These are phyloP conservation scores for Monodelphis domestica DNA, from an alignment of 2,797 vertebrate genomes.

Conservation along the genomic window DNA sequence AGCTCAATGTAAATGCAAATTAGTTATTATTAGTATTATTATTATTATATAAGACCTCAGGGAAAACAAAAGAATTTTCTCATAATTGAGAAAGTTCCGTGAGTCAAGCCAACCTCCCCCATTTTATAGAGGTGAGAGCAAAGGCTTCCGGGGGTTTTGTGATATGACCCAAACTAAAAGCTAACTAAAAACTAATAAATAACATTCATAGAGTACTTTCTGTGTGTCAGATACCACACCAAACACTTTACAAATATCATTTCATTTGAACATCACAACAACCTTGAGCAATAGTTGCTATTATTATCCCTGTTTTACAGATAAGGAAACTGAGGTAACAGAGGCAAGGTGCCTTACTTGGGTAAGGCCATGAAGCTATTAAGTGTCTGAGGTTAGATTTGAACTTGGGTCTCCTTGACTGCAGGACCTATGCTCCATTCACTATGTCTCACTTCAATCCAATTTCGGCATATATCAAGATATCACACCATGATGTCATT, in stretches of 20 bases:
- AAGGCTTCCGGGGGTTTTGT: background rate
- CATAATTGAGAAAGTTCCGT: background rate
- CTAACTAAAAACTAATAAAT: background rate
- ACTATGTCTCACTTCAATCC: too few relatives aligned
- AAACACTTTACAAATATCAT: background rate
- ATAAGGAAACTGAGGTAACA: background rate
- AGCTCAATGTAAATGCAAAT: background rate
- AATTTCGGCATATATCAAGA: too few relatives aligned
- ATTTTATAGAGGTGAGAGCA: background rate
- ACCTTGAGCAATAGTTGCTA: background rate
- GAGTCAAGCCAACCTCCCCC: background rate
- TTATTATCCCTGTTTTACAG: background rate
- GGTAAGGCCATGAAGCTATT: too few relatives aligned
- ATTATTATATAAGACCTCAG: background rate
- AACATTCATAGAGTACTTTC: background rate
- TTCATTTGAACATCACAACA: background rate
- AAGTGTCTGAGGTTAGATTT: background rate
- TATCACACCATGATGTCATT: too few relatives aligned
- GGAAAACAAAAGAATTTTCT: background rate
- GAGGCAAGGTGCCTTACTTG: background rate
- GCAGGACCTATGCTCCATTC: background rate
- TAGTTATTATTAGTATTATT: background rate
- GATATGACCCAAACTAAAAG: background rate
- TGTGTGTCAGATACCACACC: background rate
- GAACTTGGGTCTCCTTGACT: background rate